Base-by-base conservation (phyloP, 1,140 invertebrate genomes). In the Tetragnatha versicolor region DNA sequence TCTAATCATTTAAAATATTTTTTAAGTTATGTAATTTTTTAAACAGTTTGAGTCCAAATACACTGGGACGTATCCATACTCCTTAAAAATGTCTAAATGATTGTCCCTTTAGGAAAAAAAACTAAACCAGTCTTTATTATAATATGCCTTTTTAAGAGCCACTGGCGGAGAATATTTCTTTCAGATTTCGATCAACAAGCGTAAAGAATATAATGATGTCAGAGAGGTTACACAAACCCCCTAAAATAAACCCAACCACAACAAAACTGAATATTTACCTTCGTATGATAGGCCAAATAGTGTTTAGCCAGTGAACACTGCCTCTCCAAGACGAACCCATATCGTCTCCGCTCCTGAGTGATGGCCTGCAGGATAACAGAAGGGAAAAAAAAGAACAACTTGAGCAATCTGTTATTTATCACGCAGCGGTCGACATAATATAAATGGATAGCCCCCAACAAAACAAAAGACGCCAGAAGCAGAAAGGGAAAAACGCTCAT, bases 271-370 rank as follows among this genome's bases (percentile, higher is more conserved):
- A 35, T 14, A 58, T 47, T 84, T 81, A 86, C 85, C 82, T 84
- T 85, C 47, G 82, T 82, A 85, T 97, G 93, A 87, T 94, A 95
- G 75, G 92, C 93, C 81, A 94, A 89, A 89, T 94, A 95, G 86
- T 97, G 93, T 85, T 95, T 94, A 22, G 94, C 93, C 53, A 97
- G 88, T 3, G 93, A 94, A 84, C 93, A 95, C 83, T 97, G 93
- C 81, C 94, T 89, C 85, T 97, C 94, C 82, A 98, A 87, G 27
- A 97, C 92, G 85, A 97, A 97, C 55, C 95, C 95, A 86, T 97
- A 97, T 82, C 94, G 91, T 80, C 94, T 89, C 79, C 95, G 89
- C 85, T 98, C 95, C 86, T 98, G 95, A 51, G 94, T 94, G 90
- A 97, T 93, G 49, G 95, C 95, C 94, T 97, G 20, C 7, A 85